Percentiles rank a stretch among this genome's conserved stretches.
These are phyloP conservation scores for Parelbella ahira DNA, from an alignment of 2,888 invertebrate genomes.

Conservation along the genomic window DNA sequence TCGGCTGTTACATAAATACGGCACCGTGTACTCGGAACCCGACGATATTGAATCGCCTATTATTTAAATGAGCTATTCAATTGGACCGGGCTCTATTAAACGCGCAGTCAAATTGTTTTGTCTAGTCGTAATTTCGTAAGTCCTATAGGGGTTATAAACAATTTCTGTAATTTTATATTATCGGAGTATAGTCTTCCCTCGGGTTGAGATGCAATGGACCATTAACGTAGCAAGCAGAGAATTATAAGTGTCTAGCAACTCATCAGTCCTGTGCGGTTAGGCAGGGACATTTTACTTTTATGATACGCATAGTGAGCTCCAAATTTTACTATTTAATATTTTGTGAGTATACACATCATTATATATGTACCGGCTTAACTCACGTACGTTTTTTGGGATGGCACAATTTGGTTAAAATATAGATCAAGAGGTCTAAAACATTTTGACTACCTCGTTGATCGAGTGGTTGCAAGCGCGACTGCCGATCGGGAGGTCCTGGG, in stretches of 20 bases:
- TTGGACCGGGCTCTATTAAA: constrained; percentile 29
- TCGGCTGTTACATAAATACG: constrained; percentile 32
- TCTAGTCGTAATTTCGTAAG: constrained; percentile 1
- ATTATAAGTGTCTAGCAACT: no score
- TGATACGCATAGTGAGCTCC: constrained; percentile 1
- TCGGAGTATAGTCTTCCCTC: constrained; percentile 31
- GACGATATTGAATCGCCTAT: constrained; percentile 36
- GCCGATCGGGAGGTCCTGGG: no score
- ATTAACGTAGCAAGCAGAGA: constrained; percentile 33
- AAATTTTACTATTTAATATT: no score
- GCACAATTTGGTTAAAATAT: no score
- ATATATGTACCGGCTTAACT: no score
- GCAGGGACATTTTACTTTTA: constrained; percentile 10
- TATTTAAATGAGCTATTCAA: constrained; percentile 45
- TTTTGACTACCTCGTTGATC: no score
- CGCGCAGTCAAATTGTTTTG: constrained; percentile 18
- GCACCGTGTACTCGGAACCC: constrained; percentile 28
- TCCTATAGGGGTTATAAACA: constrained; percentile 8
- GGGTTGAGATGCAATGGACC: constrained; percentile 27
- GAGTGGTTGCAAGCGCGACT: no score
- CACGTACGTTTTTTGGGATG: no score
- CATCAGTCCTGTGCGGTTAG: constrained; percentile 28
- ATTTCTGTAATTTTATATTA: constrained; percentile 32
- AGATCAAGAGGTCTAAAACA: no score
- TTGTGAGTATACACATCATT: no score